Conservation (phyloP, 2,888 invertebrate genomes). For the Psylliodes chrysocephalus region DNA sequence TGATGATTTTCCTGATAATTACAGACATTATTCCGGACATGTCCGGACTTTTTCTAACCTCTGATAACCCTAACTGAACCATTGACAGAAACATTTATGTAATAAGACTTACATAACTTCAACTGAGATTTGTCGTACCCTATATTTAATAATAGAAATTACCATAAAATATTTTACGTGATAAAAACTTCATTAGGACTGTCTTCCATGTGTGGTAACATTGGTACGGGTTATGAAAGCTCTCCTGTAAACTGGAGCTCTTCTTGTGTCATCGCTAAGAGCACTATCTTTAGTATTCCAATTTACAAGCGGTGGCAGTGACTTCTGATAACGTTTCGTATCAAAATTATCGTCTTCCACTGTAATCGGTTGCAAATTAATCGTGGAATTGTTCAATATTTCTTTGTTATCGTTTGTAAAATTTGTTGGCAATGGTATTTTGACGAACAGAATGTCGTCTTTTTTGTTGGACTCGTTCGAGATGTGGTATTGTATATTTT, state of each 20-base stretch:
- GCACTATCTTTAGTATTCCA: background rate
- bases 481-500: constrained; percentile 60
- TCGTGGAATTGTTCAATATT: constrained; percentile 27
- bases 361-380: constrained; percentile 42
- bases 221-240: constrained; percentile 59
- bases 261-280: constrained; percentile 9
- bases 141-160: too few relatives aligned
- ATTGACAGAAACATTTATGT: too few relatives aligned
- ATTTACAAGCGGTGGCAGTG: constrained; percentile 25
- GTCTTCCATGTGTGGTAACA: constrained; percentile 49
- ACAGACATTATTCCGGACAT: too few relatives aligned
- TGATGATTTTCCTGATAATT: too few relatives aligned
- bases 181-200: background rate
- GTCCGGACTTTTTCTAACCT: too few relatives aligned
- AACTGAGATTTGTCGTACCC: too few relatives aligned
- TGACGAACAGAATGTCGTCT: constrained; percentile 59
- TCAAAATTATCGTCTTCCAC: constrained; percentile 33
- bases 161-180: background rate
- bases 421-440: constrained; percentile 60
- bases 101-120: too few relatives aligned
- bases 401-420: constrained; percentile 45
- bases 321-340: constrained; percentile 46
- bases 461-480: constrained; percentile 57
- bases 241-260: constrained; percentile 50
- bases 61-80: too few relatives aligned